Conservation (phyloP, 2,113 vertebrate genomes). For the Turnix velox region DNA sequence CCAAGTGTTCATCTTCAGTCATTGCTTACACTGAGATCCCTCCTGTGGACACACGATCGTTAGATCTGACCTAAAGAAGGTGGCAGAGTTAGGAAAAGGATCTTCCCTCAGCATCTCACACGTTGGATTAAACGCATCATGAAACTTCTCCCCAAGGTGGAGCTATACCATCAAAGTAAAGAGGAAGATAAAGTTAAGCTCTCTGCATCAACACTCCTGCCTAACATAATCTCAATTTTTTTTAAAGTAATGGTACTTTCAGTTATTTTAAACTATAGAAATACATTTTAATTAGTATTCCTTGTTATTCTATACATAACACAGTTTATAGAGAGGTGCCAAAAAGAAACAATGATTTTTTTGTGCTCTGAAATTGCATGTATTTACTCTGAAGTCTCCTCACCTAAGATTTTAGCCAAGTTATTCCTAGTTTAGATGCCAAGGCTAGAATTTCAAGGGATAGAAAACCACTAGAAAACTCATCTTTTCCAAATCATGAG, state of each 20-base stretch:
- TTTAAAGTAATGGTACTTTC: not conserved
- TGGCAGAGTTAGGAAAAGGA: not conserved
- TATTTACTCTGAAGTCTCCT: not conserved
- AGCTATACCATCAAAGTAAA: not conserved
- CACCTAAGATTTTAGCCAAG: not conserved
- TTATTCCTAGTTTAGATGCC: not conserved
- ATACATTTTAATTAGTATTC: not conserved
- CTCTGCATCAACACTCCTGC: not conserved
- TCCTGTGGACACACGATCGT: not conserved
- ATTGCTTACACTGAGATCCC: not conserved
- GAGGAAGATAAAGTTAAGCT: not conserved
- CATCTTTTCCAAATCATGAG: not conserved
- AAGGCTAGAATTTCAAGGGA: not conserved
- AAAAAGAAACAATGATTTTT: not conserved
- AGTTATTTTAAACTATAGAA: not conserved
- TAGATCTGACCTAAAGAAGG: not conserved
- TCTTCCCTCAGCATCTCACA: not conserved
- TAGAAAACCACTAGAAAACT: not conserved
- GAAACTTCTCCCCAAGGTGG: constrained; percentile 39
- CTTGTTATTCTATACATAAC: not conserved
- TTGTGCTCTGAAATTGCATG: not conserved
- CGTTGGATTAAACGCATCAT: not conserved
- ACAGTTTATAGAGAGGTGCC: not conserved
- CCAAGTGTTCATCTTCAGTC: not conserved
- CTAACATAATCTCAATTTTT: not conserved